A percentile compares a stretch with the other conserved stretches of the same genome.
Evolutionary conservation across 2,888 invertebrate species (phyloP).

Genomic region (Serrognathus titanus): DNA sequence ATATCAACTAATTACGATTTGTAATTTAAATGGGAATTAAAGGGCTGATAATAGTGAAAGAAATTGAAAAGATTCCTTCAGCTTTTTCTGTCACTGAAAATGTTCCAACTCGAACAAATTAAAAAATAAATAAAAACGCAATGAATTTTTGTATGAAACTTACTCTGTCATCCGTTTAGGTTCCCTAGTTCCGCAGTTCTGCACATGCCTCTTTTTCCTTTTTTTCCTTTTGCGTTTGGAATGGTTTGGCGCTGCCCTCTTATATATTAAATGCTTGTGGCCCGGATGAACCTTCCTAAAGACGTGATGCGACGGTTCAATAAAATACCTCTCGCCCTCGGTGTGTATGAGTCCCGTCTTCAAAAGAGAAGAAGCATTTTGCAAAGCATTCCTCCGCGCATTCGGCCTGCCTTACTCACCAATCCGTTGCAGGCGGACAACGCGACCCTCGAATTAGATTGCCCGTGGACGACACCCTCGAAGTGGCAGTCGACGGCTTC

Average conservation of each 20-base stretch:
- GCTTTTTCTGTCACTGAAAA: too few species aligned
- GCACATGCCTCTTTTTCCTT: conserved; percentile 51
- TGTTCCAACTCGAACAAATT: too few species aligned
- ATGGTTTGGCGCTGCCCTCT: conserved; percentile 56
- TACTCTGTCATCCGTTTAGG: conserved; percentile 52
- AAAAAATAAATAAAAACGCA: too few species aligned
- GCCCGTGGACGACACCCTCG: conserved; percentile 70
- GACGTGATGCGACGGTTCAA: conserved; percentile 62
- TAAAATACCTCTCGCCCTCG: conserved; percentile 65
- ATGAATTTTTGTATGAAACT: conserved; percentile 11
- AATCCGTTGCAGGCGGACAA: conserved; percentile 80
- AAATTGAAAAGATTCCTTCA: too few species aligned
- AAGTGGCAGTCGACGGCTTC: conserved; percentile 70
- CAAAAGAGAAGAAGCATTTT: conserved; percentile 21
- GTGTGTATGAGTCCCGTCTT: conserved; percentile 69
- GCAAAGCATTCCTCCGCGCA: background rate
- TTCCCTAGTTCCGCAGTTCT: conserved; percentile 58
- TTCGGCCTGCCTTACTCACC: conserved; percentile 56
- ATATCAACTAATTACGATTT: too few species aligned
- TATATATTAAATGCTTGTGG: conserved; percentile 67
- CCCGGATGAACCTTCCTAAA: conserved; percentile 45
- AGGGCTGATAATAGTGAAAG: too few species aligned
- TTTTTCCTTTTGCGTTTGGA: conserved; percentile 48
- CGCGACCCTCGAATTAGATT: conserved; percentile 68
- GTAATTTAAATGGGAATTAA: too few species aligned